phyloP scores from a whole-genome alignment of 2,797 vertebrate genomes.

The Enteromius paludinosus region DNA sequence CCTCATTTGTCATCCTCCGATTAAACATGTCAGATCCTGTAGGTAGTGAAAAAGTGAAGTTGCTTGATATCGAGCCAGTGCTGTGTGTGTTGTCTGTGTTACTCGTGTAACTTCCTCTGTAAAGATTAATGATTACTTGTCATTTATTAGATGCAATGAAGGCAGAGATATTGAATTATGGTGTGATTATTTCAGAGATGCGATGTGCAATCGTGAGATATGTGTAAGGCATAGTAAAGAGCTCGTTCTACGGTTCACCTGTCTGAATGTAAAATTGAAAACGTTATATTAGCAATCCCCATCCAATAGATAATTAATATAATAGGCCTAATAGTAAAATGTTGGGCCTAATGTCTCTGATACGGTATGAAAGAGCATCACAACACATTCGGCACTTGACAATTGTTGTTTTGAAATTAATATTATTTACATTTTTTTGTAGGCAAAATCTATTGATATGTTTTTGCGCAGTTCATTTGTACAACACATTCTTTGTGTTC shows the following conservation, averaged over 20 bases:
- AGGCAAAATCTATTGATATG: not conserved
- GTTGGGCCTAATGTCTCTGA: not conserved
- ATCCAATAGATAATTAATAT: not conserved
- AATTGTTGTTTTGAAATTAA: not conserved
- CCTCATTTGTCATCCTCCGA: not conserved
- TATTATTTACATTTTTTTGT: not conserved
- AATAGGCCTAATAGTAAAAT: not conserved
- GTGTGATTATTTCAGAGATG: not conserved
- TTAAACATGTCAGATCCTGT: slow-evolving; percentile 14
- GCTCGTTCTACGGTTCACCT: too few relatives aligned
- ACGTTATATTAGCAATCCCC: not conserved
- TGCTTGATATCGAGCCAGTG: not conserved
- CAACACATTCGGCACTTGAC: not conserved
- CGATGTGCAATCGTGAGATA: not conserved
- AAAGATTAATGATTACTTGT: not conserved
- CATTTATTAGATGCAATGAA: not conserved
- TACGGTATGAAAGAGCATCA: not conserved
- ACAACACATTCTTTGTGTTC: not conserved
- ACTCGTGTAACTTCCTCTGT: not conserved
- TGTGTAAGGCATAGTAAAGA: too few relatives aligned
- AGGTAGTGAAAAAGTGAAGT: not conserved
- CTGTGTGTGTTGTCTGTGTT: slow-evolving; percentile 1
- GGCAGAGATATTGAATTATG: not conserved
- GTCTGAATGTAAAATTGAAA: not conserved
- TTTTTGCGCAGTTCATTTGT: not conserved